phyloP scores from a whole-genome alignment of 2,888 invertebrate species.

The Trypoxylon attenuatum region DNA sequence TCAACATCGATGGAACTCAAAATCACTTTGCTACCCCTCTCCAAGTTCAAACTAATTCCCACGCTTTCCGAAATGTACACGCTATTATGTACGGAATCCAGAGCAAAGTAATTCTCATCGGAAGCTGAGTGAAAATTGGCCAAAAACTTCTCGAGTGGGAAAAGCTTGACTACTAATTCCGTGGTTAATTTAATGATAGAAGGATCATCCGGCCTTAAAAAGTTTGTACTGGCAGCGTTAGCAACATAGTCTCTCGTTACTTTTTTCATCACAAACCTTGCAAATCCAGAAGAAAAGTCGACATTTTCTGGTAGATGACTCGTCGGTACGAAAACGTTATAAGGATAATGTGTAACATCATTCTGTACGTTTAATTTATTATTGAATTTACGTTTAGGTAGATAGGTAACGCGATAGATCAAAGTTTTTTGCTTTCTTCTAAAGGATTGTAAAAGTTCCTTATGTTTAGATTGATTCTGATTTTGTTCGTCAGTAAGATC shows the following conservation, averaged over 20 bases:
- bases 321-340: slow-evolving; percentile 71
- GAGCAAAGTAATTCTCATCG: slow-evolving; percentile 31
- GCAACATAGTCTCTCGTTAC: slow-evolving; percentile 50
- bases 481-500: not conserved
- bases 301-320: slow-evolving; percentile 51
- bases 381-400: slow-evolving; percentile 7
- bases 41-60: slow-evolving; percentile 76
- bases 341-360: slow-evolving; percentile 54
- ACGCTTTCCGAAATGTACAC: slow-evolving; percentile 77
- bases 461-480: too few species aligned
- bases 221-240: slow-evolving; percentile 41
- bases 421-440: slow-evolving; percentile 8
- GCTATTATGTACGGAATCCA: slow-evolving; percentile 19
- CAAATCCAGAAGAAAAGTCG: slow-evolving; percentile 4
- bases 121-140: slow-evolving; percentile 30
- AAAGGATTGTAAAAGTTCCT: slow-evolving; percentile 35
- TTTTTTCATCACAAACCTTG: slow-evolving; percentile 61
- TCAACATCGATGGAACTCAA: slow-evolving; percentile 72
- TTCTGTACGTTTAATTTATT: slow-evolving; percentile 2
- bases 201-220: slow-evolving; percentile 37
- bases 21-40: slow-evolving; percentile 78
- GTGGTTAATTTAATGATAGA: slow-evolving; percentile 24
- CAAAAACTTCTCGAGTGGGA: slow-evolving; percentile 65
- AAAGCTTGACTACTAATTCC: slow-evolving; percentile 61
- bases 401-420: slow-evolving; percentile 32